Evolutionary conservation across 2,888 invertebrate species (phyloP).

Genomic region (Seira musarum): DNA sequence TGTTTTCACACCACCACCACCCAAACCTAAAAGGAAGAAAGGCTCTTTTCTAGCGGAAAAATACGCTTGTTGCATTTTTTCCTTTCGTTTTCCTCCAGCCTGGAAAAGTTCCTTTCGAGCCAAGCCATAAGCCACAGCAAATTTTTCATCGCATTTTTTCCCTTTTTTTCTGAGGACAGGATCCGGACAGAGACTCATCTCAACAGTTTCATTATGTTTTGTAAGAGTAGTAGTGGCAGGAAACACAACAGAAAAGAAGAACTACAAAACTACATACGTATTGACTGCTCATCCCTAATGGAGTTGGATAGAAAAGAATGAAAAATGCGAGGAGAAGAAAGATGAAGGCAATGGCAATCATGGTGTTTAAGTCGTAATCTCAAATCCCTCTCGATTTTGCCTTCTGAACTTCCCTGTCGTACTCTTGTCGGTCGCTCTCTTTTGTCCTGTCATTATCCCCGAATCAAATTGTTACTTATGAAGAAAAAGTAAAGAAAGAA

Average conservation of each 20-base stretch:
- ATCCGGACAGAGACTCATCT: slow-evolving; percentile 16
- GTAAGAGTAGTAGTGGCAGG: neutral
- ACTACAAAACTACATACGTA: too few relatives aligned
- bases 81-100: slow-evolving; percentile 18
- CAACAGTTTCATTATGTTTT: slow-evolving; percentile 35
- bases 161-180: slow-evolving; percentile 19
- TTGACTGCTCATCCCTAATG: slow-evolving; percentile 1
- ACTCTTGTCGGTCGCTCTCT: slow-evolving; percentile 2
- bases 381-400: slow-evolving; percentile 22
- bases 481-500: slow-evolving; percentile 18
- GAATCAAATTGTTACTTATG: slow-evolving; percentile 13
- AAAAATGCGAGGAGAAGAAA: slow-evolving; percentile 24
- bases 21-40: neutral
- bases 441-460: slow-evolving; percentile 33
- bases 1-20: slow-evolving; percentile 20
- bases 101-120: slow-evolving; percentile 11
- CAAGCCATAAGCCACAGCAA: slow-evolving; percentile 35
- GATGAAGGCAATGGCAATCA: slow-evolving; percentile 39
- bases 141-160: slow-evolving; percentile 46
- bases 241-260: neutral
- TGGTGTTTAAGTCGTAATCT: slow-evolving; percentile 15
- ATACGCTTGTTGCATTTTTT: slow-evolving; percentile 45
- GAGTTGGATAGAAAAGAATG: slow-evolving; percentile 10
- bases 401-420: neutral
- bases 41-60: slow-evolving; percentile 9